Evolutionary conservation across 2,888 invertebrate genomes (phyloP).

Genomic region (Troides oblongomaculatus): DNA sequence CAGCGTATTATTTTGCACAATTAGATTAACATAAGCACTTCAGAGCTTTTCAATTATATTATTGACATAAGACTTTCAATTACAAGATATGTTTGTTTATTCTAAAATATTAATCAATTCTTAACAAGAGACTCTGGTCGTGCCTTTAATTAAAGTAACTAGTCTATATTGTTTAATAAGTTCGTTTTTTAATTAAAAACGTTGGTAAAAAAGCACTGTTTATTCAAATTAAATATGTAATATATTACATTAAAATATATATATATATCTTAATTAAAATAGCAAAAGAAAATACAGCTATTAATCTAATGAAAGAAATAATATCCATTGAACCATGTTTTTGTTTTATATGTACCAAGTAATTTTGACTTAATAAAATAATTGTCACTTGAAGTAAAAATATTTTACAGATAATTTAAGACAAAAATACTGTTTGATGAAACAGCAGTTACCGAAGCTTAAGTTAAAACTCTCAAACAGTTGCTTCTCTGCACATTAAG

Average conservation of each 20-base stretch:
- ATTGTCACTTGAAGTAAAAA: slow-evolving; percentile 58
- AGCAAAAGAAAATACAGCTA: slow-evolving; percentile 77
- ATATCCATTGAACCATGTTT: slow-evolving; percentile 70
- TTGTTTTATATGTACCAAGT: slow-evolving; percentile 57
- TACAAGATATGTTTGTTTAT: no score
- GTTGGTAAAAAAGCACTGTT: slow-evolving; percentile 70
- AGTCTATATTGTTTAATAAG: neutral
- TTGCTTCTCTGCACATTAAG: slow-evolving; percentile 14
- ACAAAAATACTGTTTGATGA: slow-evolving; percentile 64
- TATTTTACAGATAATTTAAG: slow-evolving; percentile 63
- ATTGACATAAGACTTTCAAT: no score
- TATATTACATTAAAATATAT: slow-evolving; percentile 80
- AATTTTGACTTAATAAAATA: slow-evolving; percentile 62
- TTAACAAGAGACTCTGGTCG: no score
- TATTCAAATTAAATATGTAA: slow-evolving; percentile 77
- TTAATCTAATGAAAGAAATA: slow-evolving; percentile 68
- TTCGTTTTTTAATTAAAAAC: neutral
- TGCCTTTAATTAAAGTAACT: no score
- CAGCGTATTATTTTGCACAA: no score
- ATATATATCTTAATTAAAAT: slow-evolving; percentile 77
- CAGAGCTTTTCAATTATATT: no score
- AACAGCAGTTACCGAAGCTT: slow-evolving; percentile 33
- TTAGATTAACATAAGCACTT: no score
- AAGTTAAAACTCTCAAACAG: slow-evolving; percentile 25
- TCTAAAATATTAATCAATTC: no score